These are phyloP conservation scores for Scaptomyza hsui DNA, from an alignment of 1,140 invertebrate species.

Conservation along the genomic window DNA sequence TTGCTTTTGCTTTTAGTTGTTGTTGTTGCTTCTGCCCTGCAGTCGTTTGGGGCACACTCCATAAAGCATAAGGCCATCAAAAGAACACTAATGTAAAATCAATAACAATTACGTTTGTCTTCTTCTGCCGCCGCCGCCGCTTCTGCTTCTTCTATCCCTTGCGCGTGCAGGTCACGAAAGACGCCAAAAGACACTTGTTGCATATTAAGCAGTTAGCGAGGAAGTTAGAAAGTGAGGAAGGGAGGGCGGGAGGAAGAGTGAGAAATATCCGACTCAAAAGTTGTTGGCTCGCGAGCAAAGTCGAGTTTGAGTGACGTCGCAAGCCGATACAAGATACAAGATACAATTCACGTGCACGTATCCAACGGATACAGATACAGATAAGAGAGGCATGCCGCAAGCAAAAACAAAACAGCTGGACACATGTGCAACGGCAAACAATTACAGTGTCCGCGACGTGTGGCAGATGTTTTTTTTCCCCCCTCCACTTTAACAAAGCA, in stretches of 20 bases:
- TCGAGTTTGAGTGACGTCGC: slow-evolving; percentile 31
- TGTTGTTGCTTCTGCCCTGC: too few species aligned
- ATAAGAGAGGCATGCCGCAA: slow-evolving; percentile 32
- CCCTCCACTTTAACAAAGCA: slow-evolving; percentile 44
- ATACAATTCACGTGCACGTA: slow-evolving; percentile 9
- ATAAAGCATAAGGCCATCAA: slow-evolving; percentile 60
- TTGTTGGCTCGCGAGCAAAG: slow-evolving; percentile 65
- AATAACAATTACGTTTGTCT: slow-evolving; percentile 73
- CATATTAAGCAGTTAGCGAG: slow-evolving; percentile 63
- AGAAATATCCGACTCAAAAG: slow-evolving; percentile 22
- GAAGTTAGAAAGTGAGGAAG: slow-evolving; percentile 42
- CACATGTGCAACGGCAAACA: slow-evolving; percentile 74
- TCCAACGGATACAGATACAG: slow-evolving; percentile 21
- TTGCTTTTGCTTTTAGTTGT: not conserved
- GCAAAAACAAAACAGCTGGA: slow-evolving; percentile 60
- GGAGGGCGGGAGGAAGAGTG: too few species aligned
- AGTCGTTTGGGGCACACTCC: slow-evolving; percentile 59
- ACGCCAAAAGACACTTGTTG: slow-evolving; percentile 63
- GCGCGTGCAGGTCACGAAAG: slow-evolving; percentile 47
- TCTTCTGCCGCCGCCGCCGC: too few species aligned
- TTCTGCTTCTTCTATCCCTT: not conserved
- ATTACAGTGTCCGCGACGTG: slow-evolving; percentile 66
- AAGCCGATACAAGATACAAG: slow-evolving; percentile 14
- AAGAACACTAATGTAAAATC: slow-evolving; percentile 75
- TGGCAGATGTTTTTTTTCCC: slow-evolving; percentile 75